These are phyloP conservation scores for Acomys russatus DNA, from an alignment of 2,797 vertebrate species.

Conservation along the genomic window DNA sequence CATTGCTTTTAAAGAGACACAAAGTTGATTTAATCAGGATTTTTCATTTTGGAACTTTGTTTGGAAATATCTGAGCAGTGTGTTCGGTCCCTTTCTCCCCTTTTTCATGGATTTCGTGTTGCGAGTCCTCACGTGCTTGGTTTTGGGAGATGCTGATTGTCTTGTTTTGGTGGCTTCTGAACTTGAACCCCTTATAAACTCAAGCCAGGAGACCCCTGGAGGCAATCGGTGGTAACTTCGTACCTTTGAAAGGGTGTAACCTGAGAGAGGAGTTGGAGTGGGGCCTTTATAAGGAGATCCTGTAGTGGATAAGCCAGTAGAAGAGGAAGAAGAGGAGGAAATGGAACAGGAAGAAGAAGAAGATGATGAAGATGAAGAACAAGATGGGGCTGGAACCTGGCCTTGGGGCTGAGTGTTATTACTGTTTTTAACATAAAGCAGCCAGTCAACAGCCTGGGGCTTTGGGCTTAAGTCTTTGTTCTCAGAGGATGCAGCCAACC, in stretches of 20 bases:
- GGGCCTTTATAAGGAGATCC: background rate
- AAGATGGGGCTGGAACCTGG: background rate
- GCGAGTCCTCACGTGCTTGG: background rate
- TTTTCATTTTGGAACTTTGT: constrained; percentile 69
- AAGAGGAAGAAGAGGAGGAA: background rate
- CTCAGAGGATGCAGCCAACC: background rate
- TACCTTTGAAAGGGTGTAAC: background rate
- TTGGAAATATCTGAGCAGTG: constrained; percentile 68
- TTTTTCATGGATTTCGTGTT: constrained; percentile 8
- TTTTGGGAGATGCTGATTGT: background rate
- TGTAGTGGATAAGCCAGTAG: background rate
- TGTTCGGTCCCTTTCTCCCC: constrained; percentile 5
- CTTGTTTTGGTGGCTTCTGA: constrained; percentile 8
- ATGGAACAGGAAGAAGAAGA: background rate
- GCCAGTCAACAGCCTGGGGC: constrained; percentile 69
- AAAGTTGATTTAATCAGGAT: constrained; percentile 75
- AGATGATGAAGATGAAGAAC: constrained; percentile 8
- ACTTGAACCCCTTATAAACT: constrained; percentile 79
- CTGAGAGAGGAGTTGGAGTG: background rate
- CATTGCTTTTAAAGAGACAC: constrained; percentile 64
- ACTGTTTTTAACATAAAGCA: constrained; percentile 77
- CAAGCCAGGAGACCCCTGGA: constrained; percentile 81
- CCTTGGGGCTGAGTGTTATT: background rate
- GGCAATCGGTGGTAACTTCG: constrained; percentile 71
- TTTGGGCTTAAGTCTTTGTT: constrained; percentile 54